Conservation (phyloP, 2,888 invertebrate genomes). For the Cacoxenus indagator region DNA sequence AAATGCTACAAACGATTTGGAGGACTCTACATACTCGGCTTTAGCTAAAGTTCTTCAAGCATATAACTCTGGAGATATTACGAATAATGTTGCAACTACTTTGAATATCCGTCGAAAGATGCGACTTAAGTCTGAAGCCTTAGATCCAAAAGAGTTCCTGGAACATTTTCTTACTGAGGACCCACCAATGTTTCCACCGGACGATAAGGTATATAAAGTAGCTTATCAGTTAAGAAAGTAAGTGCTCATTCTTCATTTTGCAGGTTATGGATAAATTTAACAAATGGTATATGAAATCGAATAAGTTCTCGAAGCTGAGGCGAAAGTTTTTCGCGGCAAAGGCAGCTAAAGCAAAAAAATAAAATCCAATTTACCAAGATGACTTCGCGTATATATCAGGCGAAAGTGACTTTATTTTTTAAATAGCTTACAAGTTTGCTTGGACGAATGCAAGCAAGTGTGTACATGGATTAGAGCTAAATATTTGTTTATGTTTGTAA, state of each 20-base stretch:
- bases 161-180: conserved; percentile 52
- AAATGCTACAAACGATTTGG: conserved; percentile 46
- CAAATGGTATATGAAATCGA: conserved; percentile 54
- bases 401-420: no score
- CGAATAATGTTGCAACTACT: conserved; percentile 50
- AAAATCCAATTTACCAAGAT: conserved; percentile 11
- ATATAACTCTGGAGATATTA: conserved; percentile 68
- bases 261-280: conserved; percentile 54
- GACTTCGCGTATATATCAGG: no score
- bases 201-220: conserved; percentile 58
- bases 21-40: conserved; percentile 52
- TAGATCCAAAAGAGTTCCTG: conserved; percentile 60
- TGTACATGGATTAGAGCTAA: no score
- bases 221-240: not conserved
- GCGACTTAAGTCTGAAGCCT: conserved; percentile 44
- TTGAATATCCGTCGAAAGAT: conserved; percentile 57
- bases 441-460: no score
- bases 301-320: conserved; percentile 44
- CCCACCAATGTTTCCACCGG: conserved; percentile 57
- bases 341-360: conserved; percentile 40
- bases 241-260: conserved; percentile 1
- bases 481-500: no score
- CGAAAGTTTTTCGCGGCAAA: conserved; percentile 35
- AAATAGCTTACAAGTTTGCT: no score
- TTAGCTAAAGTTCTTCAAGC: conserved; percentile 62